phyloP scores from a whole-genome alignment of 1,140 invertebrate genomes.

The Potamilus streckersoni region DNA sequence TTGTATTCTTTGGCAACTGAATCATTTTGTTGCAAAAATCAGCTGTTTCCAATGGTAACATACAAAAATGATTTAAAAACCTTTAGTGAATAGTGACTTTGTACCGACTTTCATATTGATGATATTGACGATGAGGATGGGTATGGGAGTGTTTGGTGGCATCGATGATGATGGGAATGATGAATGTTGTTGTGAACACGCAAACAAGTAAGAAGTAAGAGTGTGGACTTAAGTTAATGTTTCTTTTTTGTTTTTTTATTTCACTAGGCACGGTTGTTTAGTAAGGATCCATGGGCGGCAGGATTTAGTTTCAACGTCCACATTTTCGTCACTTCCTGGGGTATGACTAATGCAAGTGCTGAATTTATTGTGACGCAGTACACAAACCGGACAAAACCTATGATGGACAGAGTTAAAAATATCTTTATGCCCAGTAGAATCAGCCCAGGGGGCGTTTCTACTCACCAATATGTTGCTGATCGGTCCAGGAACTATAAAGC shows the following conservation, averaged over 20 bases:
- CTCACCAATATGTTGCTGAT: slow-evolving; percentile 4
- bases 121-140: neutral
- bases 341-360: slow-evolving; percentile 7
- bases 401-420: slow-evolving; percentile 13
- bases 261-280: slow-evolving; percentile 18
- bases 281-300: slow-evolving; percentile 12
- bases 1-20: too few species aligned
- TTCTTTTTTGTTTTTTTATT: neutral
- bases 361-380: slow-evolving; percentile 15
- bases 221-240: neutral
- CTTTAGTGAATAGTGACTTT: too few species aligned
- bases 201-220: neutral
- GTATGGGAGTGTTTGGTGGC: neutral
- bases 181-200: neutral
- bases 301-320: slow-evolving; percentile 15
- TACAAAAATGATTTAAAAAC: too few species aligned
- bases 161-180: too few species aligned
- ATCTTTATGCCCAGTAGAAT: slow-evolving; percentile 8
- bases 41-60: too few species aligned
- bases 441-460: slow-evolving; percentile 1
- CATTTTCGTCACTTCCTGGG: slow-evolving; percentile 20
- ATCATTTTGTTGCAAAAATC: too few species aligned
- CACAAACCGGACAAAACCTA: slow-evolving; percentile 4
- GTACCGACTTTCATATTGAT: too few species aligned
- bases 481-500: slow-evolving; percentile 14